Evolutionary conservation across 2,113 vertebrate species (phyloP).

Genomic region (Pangasianodon gigas): DNA sequence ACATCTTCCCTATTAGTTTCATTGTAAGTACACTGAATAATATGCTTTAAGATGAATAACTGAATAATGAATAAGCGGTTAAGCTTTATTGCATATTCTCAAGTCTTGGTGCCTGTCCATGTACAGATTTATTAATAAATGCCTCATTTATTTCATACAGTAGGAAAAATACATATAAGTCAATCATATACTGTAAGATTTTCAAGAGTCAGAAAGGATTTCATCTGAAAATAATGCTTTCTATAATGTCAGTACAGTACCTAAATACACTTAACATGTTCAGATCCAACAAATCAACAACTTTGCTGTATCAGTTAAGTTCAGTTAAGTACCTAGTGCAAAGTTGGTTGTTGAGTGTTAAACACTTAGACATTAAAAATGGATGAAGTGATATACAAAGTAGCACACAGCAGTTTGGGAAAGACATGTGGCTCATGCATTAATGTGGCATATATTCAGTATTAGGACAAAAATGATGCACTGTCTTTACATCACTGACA

Average conservation of each 20-base stretch:
- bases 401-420: background rate
- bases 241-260: background rate
- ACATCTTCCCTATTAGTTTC: background rate
- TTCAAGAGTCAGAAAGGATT: background rate
- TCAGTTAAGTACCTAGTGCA: background rate
- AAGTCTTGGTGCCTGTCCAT: background rate
- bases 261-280: background rate
- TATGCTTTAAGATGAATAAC: background rate
- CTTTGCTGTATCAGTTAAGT: background rate
- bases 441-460: background rate
- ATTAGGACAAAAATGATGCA: background rate
- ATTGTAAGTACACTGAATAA: background rate
- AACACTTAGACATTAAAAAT: background rate
- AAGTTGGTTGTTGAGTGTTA: background rate
- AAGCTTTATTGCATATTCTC: background rate
- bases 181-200: background rate
- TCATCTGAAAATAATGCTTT: background rate
- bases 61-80: background rate
- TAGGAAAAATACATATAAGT: background rate
- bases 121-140: background rate
- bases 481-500: background rate
- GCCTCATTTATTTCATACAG: background rate
- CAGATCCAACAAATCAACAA: background rate
- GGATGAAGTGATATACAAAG: background rate
- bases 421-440: background rate